Evolutionary conservation across 2,797 vertebrate species (phyloP).

Genomic region (Sebastes hubbsi): DNA sequence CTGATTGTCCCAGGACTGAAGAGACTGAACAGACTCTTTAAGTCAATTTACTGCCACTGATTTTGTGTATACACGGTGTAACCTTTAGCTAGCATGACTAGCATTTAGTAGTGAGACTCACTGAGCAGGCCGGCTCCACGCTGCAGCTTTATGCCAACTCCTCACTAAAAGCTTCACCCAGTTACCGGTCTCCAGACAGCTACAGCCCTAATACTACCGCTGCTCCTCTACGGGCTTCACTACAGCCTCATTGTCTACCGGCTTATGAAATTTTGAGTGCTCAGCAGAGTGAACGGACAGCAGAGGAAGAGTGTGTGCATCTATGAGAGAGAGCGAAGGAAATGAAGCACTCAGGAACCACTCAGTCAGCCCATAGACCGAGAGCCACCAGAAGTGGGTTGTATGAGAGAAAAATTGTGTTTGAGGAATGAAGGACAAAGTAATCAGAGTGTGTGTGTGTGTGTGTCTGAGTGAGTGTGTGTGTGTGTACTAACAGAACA

Average conservation of each 20-base stretch:
- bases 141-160: slow-evolving; percentile 46
- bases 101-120: slow-evolving; percentile 22
- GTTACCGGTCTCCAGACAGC: slow-evolving; percentile 63
- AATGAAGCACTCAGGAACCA: slow-evolving; percentile 75
- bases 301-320: slow-evolving; percentile 43
- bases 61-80: neutral
- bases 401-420: slow-evolving; percentile 71
- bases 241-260: slow-evolving; percentile 62
- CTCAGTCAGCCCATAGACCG: slow-evolving; percentile 66
- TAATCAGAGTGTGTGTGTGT: slow-evolving; percentile 9
- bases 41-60: slow-evolving; percentile 29
- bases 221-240: slow-evolving; percentile 29
- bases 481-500: slow-evolving; percentile 6
- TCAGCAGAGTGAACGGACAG: slow-evolving; percentile 57
- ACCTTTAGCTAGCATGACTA: slow-evolving; percentile 39
- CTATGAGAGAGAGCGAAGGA: slow-evolving; percentile 64
- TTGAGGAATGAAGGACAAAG: slow-evolving; percentile 66
- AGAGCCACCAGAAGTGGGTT: slow-evolving; percentile 70
- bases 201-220: slow-evolving; percentile 16
- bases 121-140: slow-evolving; percentile 9
- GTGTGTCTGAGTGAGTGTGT: neutral
- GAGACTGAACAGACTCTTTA: slow-evolving; percentile 27
- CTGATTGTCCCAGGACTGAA: slow-evolving; percentile 10
- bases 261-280: slow-evolving; percentile 65
- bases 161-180: slow-evolving; percentile 61